These are phyloP conservation scores for Pollimyrus isidori DNA, from an alignment of 2,113 vertebrate species.

Conservation along the genomic window DNA sequence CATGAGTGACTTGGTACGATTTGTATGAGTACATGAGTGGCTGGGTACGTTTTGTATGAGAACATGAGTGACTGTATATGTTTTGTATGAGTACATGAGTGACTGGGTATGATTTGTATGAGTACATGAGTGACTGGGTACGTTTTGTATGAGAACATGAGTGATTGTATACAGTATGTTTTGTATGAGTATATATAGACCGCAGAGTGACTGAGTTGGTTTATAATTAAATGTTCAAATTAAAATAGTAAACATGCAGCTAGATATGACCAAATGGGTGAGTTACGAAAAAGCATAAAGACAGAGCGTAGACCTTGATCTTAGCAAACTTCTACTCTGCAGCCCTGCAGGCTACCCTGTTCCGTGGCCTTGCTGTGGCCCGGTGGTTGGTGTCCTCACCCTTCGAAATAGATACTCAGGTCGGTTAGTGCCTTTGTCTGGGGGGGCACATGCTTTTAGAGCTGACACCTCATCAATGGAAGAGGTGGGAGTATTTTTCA, in stretches of 20 bases:
- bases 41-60: neutral
- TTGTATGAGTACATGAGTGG: neutral
- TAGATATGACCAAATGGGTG: neutral
- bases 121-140: neutral
- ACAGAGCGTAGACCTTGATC: neutral
- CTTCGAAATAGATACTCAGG: neutral
- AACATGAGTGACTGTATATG: too few relatives aligned
- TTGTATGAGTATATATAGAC: neutral
- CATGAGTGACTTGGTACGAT: neutral
- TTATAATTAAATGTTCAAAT: neutral
- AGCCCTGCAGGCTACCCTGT: neutral
- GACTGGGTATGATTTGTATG: neutral
- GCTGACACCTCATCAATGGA: slow-evolving; percentile 27
- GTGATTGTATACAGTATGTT: too few relatives aligned
- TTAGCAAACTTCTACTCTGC: neutral
- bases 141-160: neutral
- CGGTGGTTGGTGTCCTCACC: neutral
- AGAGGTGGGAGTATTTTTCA: slow-evolving; percentile 44
- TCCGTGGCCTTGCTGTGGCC: neutral
- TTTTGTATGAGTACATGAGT: neutral
- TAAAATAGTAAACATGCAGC: neutral
- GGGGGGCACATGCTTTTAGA: slow-evolving; percentile 13
- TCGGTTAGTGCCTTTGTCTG: slow-evolving; percentile 18
- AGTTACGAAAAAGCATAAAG: neutral
- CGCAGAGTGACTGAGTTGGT: neutral